Base-by-base conservation (phyloP, 2,797 vertebrate genomes). In the Brotula barbata region DNA sequence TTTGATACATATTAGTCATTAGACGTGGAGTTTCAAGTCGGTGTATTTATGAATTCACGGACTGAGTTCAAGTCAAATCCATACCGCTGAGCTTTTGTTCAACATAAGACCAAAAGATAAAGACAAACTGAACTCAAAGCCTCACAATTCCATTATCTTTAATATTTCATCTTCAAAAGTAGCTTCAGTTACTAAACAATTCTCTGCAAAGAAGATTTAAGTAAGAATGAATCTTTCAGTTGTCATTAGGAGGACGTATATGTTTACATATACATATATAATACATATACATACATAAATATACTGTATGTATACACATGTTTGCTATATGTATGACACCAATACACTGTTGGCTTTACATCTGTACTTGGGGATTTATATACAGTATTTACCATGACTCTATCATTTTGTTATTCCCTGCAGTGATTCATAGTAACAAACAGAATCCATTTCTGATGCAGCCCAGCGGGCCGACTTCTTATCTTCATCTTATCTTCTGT, bases 151-250 rank as follows among this genome's bases (percentile, higher is more conserved):
- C 42, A 47, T 57, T 75, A 43, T 79, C 49, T 87, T 87, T 80
- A 82, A 78, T 86, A 58, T 58, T 75, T 78, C 58, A 78, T 78
- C 52, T 47, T 74, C 25, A 83, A 81, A 81, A 81, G 58, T 62
- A 47, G 57, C 59, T 68, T 75, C 22, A 37, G 25, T 74, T 68
- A 63, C 63, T 68, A 72, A 85, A 84, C 70, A 82, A 64, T 78
- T 53, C 37, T 71, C 58, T 69, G 51, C 37, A 71, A 81, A 84
- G 40, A 75, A 82, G 51, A 80, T 51, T 4, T 64, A 44, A 37
- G 44, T 80, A 81, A 58, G 77, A 84, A 88, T 72, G 3, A 36
- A 22, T 60, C 40, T n/a, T 51, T 55, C 42, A 16, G 21, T 64
- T 46, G 50, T 40, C 40, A 37, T 64, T 68, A 80, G 55, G 80